Conservation (phyloP, 2,113 vertebrate genomes). For the Hippoglossus stenolepis region DNA sequence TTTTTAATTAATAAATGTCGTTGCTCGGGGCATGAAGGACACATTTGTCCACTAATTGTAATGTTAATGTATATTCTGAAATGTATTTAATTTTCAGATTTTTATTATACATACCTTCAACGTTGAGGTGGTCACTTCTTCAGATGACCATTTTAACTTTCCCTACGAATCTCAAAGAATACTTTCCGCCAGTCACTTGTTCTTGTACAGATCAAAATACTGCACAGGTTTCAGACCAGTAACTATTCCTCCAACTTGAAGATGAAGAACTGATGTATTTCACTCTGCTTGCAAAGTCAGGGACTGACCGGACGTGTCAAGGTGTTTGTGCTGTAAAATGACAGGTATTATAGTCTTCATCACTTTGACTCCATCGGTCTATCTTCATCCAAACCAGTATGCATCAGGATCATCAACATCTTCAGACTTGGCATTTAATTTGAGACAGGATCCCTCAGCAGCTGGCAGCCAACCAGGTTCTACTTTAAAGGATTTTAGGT, state of each 20-base stretch:
- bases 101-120: conserved; percentile 57
- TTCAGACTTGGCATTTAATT: conserved; percentile 15
- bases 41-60: no score
- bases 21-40: no score
- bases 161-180: no score
- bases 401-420: rapidly evolving
- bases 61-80: neutral
- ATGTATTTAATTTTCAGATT: neutral
- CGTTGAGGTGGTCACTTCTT: conserved; percentile 18
- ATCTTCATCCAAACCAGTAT: conserved; percentile 75
- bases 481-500: neutral
- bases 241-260: rapidly evolving
- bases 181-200: neutral
- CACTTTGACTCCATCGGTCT: rapidly evolving
- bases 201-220: conserved; percentile 57
- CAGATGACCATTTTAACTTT: no score
- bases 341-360: no score
- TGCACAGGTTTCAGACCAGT: no score
- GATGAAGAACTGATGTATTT: neutral
- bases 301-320: neutral
- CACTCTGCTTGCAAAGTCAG: conserved; percentile 55
- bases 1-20: no score
- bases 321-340: conserved; percentile 47
- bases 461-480: rapidly evolving
- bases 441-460: conserved; percentile 69